Conservation (phyloP, 2,888 invertebrate genomes). For the Dexiosoma caninum region DNA sequence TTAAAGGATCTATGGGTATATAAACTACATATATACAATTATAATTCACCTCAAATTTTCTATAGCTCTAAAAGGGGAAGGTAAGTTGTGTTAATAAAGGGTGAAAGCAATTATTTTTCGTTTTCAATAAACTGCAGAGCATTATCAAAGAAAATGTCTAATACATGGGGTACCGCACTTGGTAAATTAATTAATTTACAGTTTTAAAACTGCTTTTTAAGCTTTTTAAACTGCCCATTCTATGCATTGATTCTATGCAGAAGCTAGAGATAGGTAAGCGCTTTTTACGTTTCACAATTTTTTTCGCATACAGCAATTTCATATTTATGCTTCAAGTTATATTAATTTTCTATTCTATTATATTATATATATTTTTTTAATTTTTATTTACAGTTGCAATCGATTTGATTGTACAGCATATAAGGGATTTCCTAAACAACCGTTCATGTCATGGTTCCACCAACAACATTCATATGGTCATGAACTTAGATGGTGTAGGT, state of each 20-base stretch:
- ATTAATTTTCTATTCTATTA: not conserved
- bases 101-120: slow-evolving; percentile 15
- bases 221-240: slow-evolving; percentile 7
- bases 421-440: slow-evolving; percentile 90
- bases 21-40: slow-evolving; percentile 31
- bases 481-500: slow-evolving; percentile 68
- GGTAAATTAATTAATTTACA: not conserved
- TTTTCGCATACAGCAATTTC: not conserved
- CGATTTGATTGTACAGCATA: slow-evolving; percentile 97
- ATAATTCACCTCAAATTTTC: not conserved
- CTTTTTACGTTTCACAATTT: slow-evolving; percentile 4
- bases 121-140: slow-evolving; percentile 41
- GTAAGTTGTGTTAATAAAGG: slow-evolving; percentile 30
- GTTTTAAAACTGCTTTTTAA: not conserved
- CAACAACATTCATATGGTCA: slow-evolving; percentile 71
- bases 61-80: slow-evolving; percentile 4
- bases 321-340: not conserved
- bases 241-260: not conserved
- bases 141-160: not conserved
- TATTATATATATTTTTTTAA: no score
- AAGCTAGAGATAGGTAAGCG: slow-evolving; percentile 50
- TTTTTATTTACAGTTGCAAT: slow-evolving; percentile 89
- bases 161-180: not conserved
- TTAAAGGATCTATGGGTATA: slow-evolving; percentile 25
- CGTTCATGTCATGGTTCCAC: slow-evolving; percentile 75